These are phyloP conservation scores for Halcyon leucocephala DNA, from an alignment of 2,797 vertebrate genomes.

Conservation along the genomic window DNA sequence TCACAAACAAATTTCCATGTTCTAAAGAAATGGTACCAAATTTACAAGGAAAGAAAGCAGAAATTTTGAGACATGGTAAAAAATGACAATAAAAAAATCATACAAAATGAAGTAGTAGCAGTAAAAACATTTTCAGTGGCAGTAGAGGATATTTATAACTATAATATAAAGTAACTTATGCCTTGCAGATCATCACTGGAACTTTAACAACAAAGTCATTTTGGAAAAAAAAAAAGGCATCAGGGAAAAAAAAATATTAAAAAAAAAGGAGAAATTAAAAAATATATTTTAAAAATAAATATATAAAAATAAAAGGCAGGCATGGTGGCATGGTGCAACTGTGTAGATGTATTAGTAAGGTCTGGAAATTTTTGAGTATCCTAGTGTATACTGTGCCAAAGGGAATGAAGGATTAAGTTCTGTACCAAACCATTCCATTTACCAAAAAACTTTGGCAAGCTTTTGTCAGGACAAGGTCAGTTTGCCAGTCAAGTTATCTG, in stretches of 20 bases:
- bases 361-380: neutral
- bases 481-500: neutral
- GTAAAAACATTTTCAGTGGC: neutral
- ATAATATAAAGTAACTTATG: neutral
- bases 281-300: neutral
- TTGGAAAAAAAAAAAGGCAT: neutral
- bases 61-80: neutral
- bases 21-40: neutral
- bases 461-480: neutral
- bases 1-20: neutral
- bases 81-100: neutral
- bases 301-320: accelerated
- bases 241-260: too few species aligned
- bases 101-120: neutral
- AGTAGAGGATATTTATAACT: neutral
- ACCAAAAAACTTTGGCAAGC: neutral
- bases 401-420: neutral
- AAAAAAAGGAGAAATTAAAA: too few species aligned
- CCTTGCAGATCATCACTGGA: neutral
- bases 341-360: neutral
- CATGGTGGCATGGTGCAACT: neutral
- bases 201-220: neutral
- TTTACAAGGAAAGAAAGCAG: neutral
- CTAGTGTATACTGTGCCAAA: neutral
- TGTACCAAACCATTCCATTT: neutral